Percentiles rank a stretch among this genome's conserved stretches.
These are phyloP conservation scores for Crotalus helleri DNA, from an alignment of 2,113 vertebrate species.

Conservation along the genomic window DNA sequence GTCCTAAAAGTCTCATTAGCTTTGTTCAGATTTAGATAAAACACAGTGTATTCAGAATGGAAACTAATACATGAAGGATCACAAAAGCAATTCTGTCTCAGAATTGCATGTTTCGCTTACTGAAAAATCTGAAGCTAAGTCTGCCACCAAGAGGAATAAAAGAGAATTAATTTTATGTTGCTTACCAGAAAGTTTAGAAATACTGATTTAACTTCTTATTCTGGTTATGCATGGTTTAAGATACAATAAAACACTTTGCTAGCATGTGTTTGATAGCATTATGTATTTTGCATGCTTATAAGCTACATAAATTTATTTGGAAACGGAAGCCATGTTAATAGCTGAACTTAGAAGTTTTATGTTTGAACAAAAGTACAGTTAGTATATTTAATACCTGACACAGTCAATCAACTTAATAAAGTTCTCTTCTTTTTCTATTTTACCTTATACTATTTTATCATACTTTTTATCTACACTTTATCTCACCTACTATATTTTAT, in stretches of 20 bases:
- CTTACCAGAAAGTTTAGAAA: neutral
- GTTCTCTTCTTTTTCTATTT: neutral
- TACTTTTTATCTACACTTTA: neutral
- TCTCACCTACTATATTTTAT: neutral
- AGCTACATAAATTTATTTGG: neutral
- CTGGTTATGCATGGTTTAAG: neutral
- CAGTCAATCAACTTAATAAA: neutral
- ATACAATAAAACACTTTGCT: neutral
- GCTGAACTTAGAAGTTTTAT: neutral
- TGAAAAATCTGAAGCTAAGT: constrained; percentile 50
- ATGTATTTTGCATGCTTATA: neutral
- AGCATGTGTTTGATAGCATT: neutral
- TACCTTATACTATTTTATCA: neutral
- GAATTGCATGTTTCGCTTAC: neutral
- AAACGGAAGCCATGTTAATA: neutral
- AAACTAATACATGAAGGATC: neutral
- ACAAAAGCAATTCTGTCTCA: neutral
- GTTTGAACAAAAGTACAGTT: neutral
- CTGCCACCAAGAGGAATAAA: constrained; percentile 67
- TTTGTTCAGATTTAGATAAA: neutral
- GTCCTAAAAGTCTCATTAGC: neutral
- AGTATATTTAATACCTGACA: neutral
- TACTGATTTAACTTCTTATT: neutral
- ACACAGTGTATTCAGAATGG: neutral
- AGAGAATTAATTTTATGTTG: neutral